Evolutionary conservation across 2,797 vertebrate genomes (phyloP).

Genomic region (Myripristis murdjan): DNA sequence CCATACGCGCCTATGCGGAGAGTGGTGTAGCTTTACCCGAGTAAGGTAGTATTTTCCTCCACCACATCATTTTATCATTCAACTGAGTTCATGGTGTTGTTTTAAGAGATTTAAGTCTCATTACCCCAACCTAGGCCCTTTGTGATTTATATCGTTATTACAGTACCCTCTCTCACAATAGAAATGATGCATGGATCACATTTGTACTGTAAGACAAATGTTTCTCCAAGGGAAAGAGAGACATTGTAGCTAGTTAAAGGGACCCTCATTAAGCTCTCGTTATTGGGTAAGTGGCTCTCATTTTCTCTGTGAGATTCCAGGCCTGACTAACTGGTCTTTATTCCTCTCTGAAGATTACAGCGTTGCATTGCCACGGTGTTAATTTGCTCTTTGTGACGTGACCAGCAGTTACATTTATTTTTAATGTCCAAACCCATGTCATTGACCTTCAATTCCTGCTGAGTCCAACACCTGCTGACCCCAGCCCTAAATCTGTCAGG

Average conservation of each 20-base stretch:
- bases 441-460: slow-evolving; percentile 86
- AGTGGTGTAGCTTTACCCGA: slow-evolving; percentile 81
- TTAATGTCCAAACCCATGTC: slow-evolving; percentile 74
- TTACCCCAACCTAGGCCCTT: slow-evolving; percentile 82
- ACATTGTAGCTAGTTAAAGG: slow-evolving; percentile 85
- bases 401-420: slow-evolving; percentile 75
- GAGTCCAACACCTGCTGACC: slow-evolving; percentile 82
- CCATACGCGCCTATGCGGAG: slow-evolving; percentile 75
- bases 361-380: slow-evolving; percentile 67
- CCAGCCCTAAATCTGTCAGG: slow-evolving; percentile 78
- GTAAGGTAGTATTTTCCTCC: slow-evolving; percentile 80
- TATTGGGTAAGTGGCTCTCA: slow-evolving; percentile 89
- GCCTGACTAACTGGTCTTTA: slow-evolving; percentile 85
- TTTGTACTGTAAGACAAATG: slow-evolving; percentile 88
- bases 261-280: slow-evolving; percentile 88
- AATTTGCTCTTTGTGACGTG: slow-evolving; percentile 80
- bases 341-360: slow-evolving; percentile 83
- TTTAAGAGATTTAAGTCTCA: slow-evolving; percentile 87
- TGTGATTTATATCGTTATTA: slow-evolving; percentile 88
- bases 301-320: slow-evolving; percentile 85
- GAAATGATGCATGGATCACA: slow-evolving; percentile 88
- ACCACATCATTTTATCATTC: slow-evolving; percentile 86
- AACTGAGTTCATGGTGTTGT: slow-evolving; percentile 85
- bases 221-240: slow-evolving; percentile 84
- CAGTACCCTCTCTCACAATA: slow-evolving; percentile 83